Percentiles rank a stretch among this genome's conserved stretches.
Conservation (phyloP, 2,797 vertebrate species). For the Chrosomus eos region DNA sequence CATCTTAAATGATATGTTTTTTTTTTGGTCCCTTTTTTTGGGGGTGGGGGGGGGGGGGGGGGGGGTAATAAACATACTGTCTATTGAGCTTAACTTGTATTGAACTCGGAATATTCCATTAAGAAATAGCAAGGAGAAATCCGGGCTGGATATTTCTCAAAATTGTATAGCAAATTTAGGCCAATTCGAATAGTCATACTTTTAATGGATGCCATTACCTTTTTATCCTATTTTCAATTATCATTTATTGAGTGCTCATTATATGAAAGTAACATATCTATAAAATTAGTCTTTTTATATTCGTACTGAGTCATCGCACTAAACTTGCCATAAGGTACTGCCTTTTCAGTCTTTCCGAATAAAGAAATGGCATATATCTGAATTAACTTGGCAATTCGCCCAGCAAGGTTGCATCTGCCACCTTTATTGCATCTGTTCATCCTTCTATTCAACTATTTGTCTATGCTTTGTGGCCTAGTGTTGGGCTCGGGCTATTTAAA, state of each 20-base stretch:
- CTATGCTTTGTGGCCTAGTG: slow-evolving; percentile 81
- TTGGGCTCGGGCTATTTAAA: slow-evolving; percentile 93
- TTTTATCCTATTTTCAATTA: slow-evolving; percentile 9
- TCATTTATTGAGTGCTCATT: slow-evolving; percentile 3
- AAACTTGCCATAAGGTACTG: slow-evolving; percentile 26
- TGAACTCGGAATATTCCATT: neutral
- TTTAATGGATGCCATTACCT: neutral
- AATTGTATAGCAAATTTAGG: neutral
- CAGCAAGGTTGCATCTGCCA: slow-evolving; percentile 86
- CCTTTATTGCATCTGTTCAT: slow-evolving; percentile 89
- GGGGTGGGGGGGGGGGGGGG: too few species aligned
- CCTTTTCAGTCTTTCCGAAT: slow-evolving; percentile 19
- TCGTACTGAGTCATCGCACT: neutral
- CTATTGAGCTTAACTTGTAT: neutral
- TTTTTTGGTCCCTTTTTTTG: neutral
- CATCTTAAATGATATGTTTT: neutral
- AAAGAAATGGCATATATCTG: slow-evolving; percentile 43
- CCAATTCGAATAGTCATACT: neutral
- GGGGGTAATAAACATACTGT: neutral
- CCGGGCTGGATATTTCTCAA: neutral
- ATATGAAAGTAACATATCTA: slow-evolving; percentile 10
- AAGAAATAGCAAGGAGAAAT: neutral
- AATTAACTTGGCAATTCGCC: slow-evolving; percentile 55
- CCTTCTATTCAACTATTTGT: slow-evolving; percentile 86
- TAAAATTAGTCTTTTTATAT: slow-evolving; percentile 16